Percentiles rank a stretch among this genome's conserved stretches.
Evolutionary conservation across 2,797 vertebrate genomes (phyloP).

Genomic region (Galago senegalensis): DNA sequence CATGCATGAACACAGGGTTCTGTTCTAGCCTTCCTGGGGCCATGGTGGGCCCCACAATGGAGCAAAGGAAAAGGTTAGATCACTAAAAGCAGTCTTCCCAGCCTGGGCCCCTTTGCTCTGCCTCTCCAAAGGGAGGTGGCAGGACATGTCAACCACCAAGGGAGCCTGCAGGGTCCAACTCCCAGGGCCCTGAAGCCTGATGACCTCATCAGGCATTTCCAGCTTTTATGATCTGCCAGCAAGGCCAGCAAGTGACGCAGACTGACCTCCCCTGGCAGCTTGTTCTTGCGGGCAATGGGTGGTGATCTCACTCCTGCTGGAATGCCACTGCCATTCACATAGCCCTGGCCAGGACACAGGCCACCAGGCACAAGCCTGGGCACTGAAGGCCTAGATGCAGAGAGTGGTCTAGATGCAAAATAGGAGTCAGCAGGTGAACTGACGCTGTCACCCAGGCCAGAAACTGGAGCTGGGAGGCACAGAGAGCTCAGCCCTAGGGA

Average conservation of each 20-base stretch:
- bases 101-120: background rate
- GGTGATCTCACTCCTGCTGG: conserved; percentile 63
- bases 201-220: conserved; percentile 79
- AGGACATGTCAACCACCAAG: background rate
- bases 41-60: background rate
- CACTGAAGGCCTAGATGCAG: background rate
- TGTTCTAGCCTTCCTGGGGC: background rate
- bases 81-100: background rate
- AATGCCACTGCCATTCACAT: conserved; percentile 37
- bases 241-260: conserved; percentile 64
- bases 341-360: conserved; percentile 16
- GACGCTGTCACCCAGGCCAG: background rate
- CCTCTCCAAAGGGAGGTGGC: background rate
- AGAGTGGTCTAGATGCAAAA: background rate
- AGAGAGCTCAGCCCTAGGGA: background rate
- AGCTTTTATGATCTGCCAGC: conserved; percentile 77
- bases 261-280: background rate
- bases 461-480: background rate
- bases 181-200: background rate
- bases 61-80: conserved; percentile 24
- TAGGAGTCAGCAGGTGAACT: background rate
- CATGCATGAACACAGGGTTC: background rate
- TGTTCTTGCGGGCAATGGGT: background rate
- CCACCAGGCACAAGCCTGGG: background rate
- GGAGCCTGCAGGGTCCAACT: background rate